Conservation (phyloP, 1,140 invertebrate genomes). For the Littorina saxatilis region DNA sequence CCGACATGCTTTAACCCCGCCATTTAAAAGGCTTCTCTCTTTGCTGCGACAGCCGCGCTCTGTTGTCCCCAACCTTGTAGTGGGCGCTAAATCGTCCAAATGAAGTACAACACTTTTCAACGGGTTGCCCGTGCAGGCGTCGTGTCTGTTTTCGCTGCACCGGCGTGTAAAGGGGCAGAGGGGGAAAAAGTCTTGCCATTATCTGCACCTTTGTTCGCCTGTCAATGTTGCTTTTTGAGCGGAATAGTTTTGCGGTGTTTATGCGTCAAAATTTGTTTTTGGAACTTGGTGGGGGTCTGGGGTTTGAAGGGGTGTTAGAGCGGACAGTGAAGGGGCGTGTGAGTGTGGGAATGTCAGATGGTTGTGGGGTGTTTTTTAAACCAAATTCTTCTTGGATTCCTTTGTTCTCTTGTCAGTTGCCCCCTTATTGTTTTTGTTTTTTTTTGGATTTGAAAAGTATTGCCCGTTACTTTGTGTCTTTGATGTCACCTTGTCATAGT, state of each 20-base stretch:
- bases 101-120: neutral
- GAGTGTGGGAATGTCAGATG: neutral
- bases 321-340: neutral
- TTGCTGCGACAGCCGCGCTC: neutral
- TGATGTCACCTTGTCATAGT: no score
- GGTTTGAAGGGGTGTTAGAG: neutral
- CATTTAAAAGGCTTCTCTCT: neutral
- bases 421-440: no score
- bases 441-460: no score
- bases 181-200: constrained; percentile 4
- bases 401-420: no score
- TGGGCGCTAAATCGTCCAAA: neutral
- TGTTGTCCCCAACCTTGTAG: neutral
- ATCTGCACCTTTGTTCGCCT: constrained; percentile 8
- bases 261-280: constrained; percentile 2
- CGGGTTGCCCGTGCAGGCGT: no score
- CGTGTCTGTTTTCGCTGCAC: no score
- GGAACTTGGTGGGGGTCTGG: neutral
- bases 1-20: neutral
- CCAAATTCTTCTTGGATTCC: no score
- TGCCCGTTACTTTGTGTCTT: no score
- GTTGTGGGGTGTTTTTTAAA: no score
- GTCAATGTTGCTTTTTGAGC: neutral
- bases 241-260: constrained; percentile 22
- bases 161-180: neutral